These are phyloP conservation scores for Ichneumoninae sp. DNA, from an alignment of 2,888 invertebrate species.

Conservation along the genomic window DNA sequence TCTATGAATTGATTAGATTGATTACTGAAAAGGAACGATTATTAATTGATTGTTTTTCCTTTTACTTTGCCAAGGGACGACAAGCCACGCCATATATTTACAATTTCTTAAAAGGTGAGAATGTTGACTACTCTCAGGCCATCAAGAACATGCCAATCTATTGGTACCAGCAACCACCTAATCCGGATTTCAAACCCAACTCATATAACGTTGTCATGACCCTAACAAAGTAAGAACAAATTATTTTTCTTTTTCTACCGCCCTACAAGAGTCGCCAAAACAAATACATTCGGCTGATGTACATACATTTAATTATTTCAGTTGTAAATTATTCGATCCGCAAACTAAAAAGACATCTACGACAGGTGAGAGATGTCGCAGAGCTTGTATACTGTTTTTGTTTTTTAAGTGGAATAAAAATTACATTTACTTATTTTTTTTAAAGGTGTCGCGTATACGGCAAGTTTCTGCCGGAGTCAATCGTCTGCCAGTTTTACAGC, in stretches of 20 bases:
- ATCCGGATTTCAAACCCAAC: background rate
- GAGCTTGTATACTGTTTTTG: background rate
- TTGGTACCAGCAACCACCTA: background rate
- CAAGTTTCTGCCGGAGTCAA: background rate
- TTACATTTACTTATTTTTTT: background rate
- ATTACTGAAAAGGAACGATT: background rate
- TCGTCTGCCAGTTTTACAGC: background rate
- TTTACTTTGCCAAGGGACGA: background rate
- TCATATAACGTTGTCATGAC: slow-evolving; percentile 14
- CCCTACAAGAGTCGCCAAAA: background rate
- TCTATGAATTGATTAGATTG: background rate
- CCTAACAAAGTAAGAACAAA: slow-evolving; percentile 13
- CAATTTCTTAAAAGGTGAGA: background rate
- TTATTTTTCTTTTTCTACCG: background rate
- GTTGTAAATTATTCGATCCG: background rate
- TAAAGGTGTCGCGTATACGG: slow-evolving; percentile 1
- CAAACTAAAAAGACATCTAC: background rate
- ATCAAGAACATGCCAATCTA: background rate
- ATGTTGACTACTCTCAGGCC: background rate
- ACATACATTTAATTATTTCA: background rate
- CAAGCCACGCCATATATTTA: slow-evolving; percentile 1
- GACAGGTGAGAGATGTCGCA: background rate
- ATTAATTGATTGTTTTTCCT: no score
- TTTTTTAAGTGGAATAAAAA: background rate
- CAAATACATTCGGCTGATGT: background rate